Evolutionary conservation across 2,797 vertebrate genomes (phyloP).

Genomic region (Spinibarbus caldwelli): DNA sequence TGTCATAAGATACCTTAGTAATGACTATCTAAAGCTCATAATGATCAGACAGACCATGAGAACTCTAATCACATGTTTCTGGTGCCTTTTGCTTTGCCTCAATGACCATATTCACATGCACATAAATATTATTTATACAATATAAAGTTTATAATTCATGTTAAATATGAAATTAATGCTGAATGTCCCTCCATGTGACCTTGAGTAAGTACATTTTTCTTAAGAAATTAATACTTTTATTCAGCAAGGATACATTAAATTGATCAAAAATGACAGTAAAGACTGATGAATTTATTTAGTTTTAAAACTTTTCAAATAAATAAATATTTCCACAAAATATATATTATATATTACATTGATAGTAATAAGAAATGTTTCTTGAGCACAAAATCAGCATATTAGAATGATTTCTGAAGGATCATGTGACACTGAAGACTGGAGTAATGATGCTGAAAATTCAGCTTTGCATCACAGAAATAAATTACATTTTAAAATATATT

Average conservation of each 20-base stretch:
- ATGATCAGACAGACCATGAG: not conserved
- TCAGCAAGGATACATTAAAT: not conserved
- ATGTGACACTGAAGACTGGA: not conserved
- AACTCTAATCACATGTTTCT: not conserved
- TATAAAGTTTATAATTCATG: not conserved
- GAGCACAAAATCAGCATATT: not conserved
- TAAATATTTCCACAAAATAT: too few species aligned
- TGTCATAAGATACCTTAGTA: constrained; percentile 66
- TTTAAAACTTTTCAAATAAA: not conserved
- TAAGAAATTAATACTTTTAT: not conserved
- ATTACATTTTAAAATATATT: too few species aligned
- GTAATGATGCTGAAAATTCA: not conserved
- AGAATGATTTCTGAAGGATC: not conserved
- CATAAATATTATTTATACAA: not conserved
- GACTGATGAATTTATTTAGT: not conserved
- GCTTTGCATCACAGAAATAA: rapidly evolving
- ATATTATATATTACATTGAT: too few species aligned
- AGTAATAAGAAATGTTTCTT: not conserved
- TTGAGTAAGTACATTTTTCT: not conserved
- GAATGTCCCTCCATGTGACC: not conserved
- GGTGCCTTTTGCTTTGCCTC: not conserved
- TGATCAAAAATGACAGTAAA: not conserved
- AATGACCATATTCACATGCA: not conserved
- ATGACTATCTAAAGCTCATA: constrained; percentile 33
- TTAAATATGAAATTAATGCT: not conserved